Conservation (phyloP, 1,140 invertebrate genomes). For the Achroia grisella region DNA sequence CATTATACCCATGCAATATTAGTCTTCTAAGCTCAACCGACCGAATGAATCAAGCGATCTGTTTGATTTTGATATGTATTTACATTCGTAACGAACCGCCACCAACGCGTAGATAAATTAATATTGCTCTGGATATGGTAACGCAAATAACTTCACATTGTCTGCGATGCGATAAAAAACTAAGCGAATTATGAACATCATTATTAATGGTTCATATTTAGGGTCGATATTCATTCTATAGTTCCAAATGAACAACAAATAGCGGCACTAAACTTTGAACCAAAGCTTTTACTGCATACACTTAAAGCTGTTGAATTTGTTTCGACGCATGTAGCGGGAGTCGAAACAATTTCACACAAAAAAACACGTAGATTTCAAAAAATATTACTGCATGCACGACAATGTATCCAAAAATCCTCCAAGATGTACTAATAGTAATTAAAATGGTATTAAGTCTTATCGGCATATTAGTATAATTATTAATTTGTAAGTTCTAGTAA, state of each 20-base stretch:
- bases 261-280: conserved; percentile 35
- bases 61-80: conserved; percentile 18
- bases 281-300: conserved; percentile 49
- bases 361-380: conserved; percentile 45
- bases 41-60: conserved; percentile 23
- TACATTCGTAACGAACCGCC: conserved; percentile 35
- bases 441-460: too few species aligned
- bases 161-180: conserved; percentile 44
- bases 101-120: conserved; percentile 49
- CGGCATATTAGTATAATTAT: too few species aligned
- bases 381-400: conserved; percentile 63
- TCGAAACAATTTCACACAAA: conserved; percentile 28
- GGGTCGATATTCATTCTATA: conserved; percentile 10
- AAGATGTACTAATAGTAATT: conserved; percentile 22
- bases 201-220: conserved; percentile 37
- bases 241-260: conserved; percentile 11
- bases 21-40: conserved; percentile 35
- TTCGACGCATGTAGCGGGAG: conserved; percentile 17
- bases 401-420: conserved; percentile 43
- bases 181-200: conserved; percentile 36
- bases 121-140: conserved; percentile 63
- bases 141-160: conserved; percentile 30
- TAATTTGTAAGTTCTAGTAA: too few species aligned
- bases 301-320: conserved; percentile 49
- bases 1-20: conserved; percentile 66